A percentile compares a stretch with the other conserved stretches of the same genome.
These are phyloP conservation scores for Melikaiella ostensackeni DNA, from an alignment of 2,888 invertebrate genomes.

Conservation along the genomic window DNA sequence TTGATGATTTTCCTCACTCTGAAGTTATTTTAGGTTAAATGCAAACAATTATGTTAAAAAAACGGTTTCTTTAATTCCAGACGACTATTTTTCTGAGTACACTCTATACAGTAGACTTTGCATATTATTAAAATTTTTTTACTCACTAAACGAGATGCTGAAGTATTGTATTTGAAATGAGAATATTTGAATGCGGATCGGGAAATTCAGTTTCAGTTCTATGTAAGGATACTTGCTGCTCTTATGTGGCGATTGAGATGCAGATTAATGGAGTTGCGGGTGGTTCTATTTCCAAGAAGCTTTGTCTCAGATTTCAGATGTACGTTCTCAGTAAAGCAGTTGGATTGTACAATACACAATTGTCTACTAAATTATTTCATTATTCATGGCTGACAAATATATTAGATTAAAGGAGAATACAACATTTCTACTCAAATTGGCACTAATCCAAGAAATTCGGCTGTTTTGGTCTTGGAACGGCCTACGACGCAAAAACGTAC, in stretches of 20 bases:
- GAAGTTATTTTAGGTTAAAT: too few relatives aligned
- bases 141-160: background rate
- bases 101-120: background rate
- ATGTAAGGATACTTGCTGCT: background rate
- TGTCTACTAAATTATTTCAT: too few relatives aligned
- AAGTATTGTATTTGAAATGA: background rate
- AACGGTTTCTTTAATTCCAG: too few relatives aligned
- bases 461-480: too few relatives aligned
- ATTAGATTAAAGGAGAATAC: too few relatives aligned
- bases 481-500: too few relatives aligned
- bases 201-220: background rate
- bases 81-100: too few relatives aligned
- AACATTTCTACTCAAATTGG: too few relatives aligned
- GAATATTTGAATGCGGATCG: background rate
- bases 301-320: background rate
- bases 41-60: too few relatives aligned
- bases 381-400: too few relatives aligned
- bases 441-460: too few relatives aligned
- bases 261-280: background rate
- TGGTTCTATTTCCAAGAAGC: background rate
- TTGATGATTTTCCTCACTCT: too few relatives aligned
- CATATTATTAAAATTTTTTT: background rate
- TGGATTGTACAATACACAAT: background rate
- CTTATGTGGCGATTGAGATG: background rate
- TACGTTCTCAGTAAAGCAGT: background rate